Base-by-base conservation (phyloP, 2,797 vertebrate genomes). In the Xiphorhynchus erythropygius region DNA sequence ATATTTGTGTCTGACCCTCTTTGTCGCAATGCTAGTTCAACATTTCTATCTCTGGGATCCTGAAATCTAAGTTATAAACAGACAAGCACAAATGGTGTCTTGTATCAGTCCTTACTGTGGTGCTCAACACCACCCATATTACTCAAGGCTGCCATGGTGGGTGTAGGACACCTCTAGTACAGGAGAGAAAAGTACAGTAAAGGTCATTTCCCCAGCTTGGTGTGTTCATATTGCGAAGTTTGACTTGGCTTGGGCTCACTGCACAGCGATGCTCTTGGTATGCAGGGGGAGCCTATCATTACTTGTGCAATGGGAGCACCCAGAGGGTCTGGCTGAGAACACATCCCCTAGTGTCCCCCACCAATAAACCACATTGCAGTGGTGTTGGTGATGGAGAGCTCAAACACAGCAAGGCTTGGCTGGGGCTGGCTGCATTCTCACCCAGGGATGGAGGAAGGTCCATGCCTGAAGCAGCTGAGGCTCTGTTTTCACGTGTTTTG, bases 341-440 rank as follows among this genome's bases (percentile, higher is more conserved):
- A 53, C 46, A 73, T 46, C 18, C 33, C 24, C n/a, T n/a, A 24
- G 18, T 1, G 1, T 21, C 44, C 21, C 1, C 39, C 77, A 14
- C 49, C 44, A 28, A 46, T 42, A 55, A 67, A 50, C 30, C 41
- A 50, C 0, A 1, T 41, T 1, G 1, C 5, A 3, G 59, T 0
- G 1, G 6, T 46, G 44, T 30, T 0, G 2, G 37, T 50, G 50
- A 22, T 25, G 22, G 41, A 64, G 41, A 64, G 53, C 22, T 28
- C 25, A 19, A 60, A 28, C 15, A 30, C 67, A 62, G 2, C 13
- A 65, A 57, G 57, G 23, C 28, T 73, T 57, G 47, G 5, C 44
- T 25, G 21, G 14, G 37, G 10, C 60, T 42, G 30, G 64, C n/a
- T 68, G 37, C 35, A 27, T 71, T 57, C 39, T 79, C 49, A 53